Base-by-base conservation (phyloP, 2,113 vertebrate species). In the Puntigrus tetrazona region DNA sequence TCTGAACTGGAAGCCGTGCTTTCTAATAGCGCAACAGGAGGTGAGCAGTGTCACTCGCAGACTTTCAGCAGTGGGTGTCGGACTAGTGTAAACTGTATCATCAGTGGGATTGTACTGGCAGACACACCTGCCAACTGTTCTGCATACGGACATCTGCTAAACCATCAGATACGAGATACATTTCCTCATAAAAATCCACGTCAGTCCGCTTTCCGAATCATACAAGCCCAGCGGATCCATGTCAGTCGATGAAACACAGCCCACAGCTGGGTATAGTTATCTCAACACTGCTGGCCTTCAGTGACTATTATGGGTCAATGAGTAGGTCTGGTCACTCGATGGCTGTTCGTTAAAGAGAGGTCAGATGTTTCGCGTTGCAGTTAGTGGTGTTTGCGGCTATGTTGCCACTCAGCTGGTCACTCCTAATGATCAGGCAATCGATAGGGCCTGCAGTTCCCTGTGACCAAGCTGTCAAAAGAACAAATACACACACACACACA, bases 351-450 rank as follows among this genome's bases (percentile, higher is more conserved):
- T 93, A 93, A 90, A 90, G 88, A 92, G 92, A 78, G 83, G 87
- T 91, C 88, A 65, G 87, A 84, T 47, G 84, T 88, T 86, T 69
- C 75, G 27, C 83, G 77, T 84, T 22, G 57, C 85, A 86, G 91
- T 90, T 93, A 93, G 91, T 89, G 34, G 89, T 84, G 90, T 92
- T 90, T 86, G 90, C 11, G 79, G 88, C 73, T 41, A 87, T 91
- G 88, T 90, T 91, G 90, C 90, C 89, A 41, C 86, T 61, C 87
- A 75, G 86, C 87, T 87, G 9, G 86, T 85, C 90, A 70, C 89
- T 90, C 86, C 88, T 94, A 93, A 94, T 89, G 90, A 93, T 91
- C 88, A 75, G 25, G 72, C 88, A 65, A 94, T 94, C 90, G 69
- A 87, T 85, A 75, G 79, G 67, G 36, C 65, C 89, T 88, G 88